Percentiles rank a stretch among this genome's conserved stretches.
Conservation (phyloP, 2,888 invertebrate species). For the Torymus tubicola region DNA sequence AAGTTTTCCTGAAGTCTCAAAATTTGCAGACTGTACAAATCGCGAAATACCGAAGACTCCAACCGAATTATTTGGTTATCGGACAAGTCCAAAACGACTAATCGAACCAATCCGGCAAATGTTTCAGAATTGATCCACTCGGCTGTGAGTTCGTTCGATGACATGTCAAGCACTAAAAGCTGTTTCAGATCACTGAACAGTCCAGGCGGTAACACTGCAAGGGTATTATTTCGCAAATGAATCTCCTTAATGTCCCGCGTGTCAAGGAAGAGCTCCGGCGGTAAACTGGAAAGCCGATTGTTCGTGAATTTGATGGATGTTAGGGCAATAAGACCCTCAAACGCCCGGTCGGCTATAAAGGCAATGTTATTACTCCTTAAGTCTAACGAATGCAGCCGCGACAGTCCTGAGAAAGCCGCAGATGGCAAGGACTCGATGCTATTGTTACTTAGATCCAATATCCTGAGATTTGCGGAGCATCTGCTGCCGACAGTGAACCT, state of each 20-base stretch:
- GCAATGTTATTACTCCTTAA: conserved; percentile 87
- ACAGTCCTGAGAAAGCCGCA: conserved; percentile 84
- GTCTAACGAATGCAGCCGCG: conserved; percentile 84
- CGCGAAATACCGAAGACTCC: conserved; percentile 86
- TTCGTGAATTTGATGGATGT: conserved; percentile 87
- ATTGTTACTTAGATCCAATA: conserved; percentile 87
- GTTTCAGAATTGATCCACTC: conserved; percentile 91
- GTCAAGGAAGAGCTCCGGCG: conserved; percentile 89
- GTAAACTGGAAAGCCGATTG: conserved; percentile 88
- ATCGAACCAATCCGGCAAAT: conserved; percentile 85
- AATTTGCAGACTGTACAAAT: conserved; percentile 88
- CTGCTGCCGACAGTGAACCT: conserved; percentile 82
- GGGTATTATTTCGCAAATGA: conserved; percentile 88
- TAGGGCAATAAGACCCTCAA: conserved; percentile 85
- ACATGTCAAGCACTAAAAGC: conserved; percentile 86
- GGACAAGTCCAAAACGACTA: conserved; percentile 87
- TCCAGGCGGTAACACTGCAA: conserved; percentile 88
- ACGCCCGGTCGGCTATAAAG: conserved; percentile 86
- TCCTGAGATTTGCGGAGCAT: conserved; percentile 84
- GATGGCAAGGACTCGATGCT: conserved; percentile 86
- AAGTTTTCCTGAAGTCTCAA: conserved; percentile 88
- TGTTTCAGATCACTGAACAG: conserved; percentile 87
- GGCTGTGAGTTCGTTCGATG: conserved; percentile 87
- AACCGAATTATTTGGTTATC: conserved; percentile 86
- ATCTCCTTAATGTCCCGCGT: conserved; percentile 87